These are phyloP conservation scores for Lepidochrysops patricia DNA, from an alignment of 2,888 invertebrate species.

Conservation along the genomic window DNA sequence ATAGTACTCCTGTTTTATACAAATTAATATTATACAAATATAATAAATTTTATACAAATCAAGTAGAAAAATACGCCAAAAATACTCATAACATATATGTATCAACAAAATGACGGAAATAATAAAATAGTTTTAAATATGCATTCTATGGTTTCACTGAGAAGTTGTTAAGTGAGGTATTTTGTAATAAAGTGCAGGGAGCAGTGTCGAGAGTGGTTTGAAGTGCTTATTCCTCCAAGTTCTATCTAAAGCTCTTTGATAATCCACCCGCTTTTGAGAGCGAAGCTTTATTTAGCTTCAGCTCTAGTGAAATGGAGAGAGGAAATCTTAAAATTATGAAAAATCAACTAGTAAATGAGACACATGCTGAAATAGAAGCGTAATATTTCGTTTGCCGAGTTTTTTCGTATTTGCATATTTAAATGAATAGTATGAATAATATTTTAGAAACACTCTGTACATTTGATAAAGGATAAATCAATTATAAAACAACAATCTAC, in stretches of 20 bases:
- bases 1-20: too few relatives aligned
- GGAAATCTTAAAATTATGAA: too few relatives aligned
- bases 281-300: neutral
- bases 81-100: too few relatives aligned
- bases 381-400: too few relatives aligned
- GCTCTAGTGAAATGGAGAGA: neutral
- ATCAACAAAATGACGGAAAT: too few relatives aligned
- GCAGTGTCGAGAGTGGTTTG: neutral
- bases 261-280: neutral
- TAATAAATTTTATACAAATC: too few relatives aligned
- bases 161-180: neutral
- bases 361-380: too few relatives aligned
- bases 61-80: too few relatives aligned
- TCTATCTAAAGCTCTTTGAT: neutral
- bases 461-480: neutral
- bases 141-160: neutral
- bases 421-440: neutral
- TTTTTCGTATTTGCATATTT: too few relatives aligned
- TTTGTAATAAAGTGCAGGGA: neutral
- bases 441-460: neutral
- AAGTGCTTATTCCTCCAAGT: neutral
- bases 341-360: neutral
- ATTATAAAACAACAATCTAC: neutral
- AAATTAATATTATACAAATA: too few relatives aligned
- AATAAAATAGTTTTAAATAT: too few relatives aligned